A percentile compares a stretch with the other conserved stretches of the same genome.
Conservation (phyloP, 2,797 vertebrate genomes). For the Cichlasoma orientale region DNA sequence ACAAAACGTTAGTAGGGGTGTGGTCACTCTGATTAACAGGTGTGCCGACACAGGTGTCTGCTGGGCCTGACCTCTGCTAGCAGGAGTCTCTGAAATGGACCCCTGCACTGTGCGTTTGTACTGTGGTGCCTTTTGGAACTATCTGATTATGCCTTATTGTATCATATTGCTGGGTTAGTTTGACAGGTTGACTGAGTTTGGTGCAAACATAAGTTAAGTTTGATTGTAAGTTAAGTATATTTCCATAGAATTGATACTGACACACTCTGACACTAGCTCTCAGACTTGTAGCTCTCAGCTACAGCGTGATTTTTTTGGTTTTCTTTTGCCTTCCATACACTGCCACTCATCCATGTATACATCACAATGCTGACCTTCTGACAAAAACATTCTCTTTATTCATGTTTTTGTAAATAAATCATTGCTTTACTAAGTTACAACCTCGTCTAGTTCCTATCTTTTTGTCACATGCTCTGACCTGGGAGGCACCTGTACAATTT, state of each 20-base stretch:
- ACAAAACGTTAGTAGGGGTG: no score
- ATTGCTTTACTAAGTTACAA: no score
- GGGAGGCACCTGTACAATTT: background rate
- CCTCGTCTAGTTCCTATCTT: no score
- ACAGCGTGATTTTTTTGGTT: background rate
- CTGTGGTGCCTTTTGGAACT: no score
- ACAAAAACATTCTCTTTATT: background rate
- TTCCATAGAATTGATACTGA: rapidly evolving
- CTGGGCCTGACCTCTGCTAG: no score
- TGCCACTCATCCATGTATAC: background rate
- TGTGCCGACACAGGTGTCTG: no score
- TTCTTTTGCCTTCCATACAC: background rate
- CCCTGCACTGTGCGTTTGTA: no score
- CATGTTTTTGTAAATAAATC: background rate
- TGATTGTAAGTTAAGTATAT: background rate
- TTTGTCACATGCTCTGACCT: no score
- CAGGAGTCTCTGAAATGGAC: no score
- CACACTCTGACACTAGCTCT: background rate
- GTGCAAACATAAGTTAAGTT: background rate
- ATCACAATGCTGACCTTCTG: background rate
- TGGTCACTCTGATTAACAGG: no score
- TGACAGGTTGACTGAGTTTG: background rate
- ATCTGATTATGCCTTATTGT: no score
- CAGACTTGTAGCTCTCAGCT: no score
- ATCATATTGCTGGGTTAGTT: background rate